Evolutionary conservation across 2,888 invertebrate genomes (phyloP).

Genomic region (Digitonthophagus gazella): DNA sequence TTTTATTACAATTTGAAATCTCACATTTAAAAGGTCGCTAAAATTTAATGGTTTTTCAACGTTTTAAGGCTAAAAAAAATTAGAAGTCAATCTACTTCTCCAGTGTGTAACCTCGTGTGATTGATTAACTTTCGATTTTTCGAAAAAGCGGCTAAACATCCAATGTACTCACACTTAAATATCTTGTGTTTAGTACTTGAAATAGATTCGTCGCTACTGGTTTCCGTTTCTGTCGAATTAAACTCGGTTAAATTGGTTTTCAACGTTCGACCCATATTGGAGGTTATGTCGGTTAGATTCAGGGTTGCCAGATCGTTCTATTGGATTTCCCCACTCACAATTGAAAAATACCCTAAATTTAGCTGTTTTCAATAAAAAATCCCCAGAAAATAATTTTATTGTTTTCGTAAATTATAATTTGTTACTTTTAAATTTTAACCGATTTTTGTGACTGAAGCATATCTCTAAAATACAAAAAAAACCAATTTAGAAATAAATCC

Average conservation of each 20-base stretch:
- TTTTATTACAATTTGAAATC: conserved; percentile 36
- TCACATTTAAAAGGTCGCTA: conserved; percentile 39
- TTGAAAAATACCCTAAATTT: too few species aligned
- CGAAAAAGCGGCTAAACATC: conserved; percentile 28
- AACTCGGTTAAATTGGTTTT: conserved; percentile 5
- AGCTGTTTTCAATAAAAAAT: too few species aligned
- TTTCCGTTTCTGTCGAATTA: conserved; percentile 13
- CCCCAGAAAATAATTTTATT: too few species aligned
- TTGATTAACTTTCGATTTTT: conserved; percentile 30
- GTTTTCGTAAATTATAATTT: too few species aligned
- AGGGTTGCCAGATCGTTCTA: too few species aligned
- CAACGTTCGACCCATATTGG: not conserved
- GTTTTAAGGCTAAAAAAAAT: not conserved
- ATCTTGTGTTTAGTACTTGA: conserved; percentile 10
- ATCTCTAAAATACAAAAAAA: too few species aligned
- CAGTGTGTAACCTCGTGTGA: conserved; percentile 31
- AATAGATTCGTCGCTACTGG: conserved; percentile 23
- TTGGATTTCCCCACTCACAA: too few species aligned
- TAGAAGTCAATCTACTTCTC: conserved; percentile 28
- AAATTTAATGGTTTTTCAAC: conserved; percentile 21
- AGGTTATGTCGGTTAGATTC: not conserved
- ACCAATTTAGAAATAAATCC: too few species aligned
- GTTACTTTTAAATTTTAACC: too few species aligned
- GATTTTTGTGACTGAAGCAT: too few species aligned
- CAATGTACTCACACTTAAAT: conserved; percentile 21